A percentile compares a stretch with the other conserved stretches of the same genome.
Evolutionary conservation across 1,140 invertebrate species (phyloP).

Genomic region (Bicyclus anynana): DNA sequence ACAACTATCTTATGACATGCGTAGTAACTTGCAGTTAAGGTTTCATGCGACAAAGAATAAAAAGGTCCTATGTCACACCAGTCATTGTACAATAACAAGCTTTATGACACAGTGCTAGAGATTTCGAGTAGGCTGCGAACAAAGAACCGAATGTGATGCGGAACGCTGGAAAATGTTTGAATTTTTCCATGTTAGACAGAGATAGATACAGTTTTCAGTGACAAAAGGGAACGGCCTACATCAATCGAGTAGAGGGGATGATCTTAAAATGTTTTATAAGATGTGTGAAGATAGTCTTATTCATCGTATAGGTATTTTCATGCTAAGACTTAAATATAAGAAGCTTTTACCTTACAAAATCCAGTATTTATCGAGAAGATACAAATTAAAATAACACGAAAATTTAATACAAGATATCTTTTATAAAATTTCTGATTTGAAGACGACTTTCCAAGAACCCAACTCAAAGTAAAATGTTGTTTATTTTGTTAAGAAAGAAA

Average conservation of each 20-base stretch:
- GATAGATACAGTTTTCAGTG: slow-evolving; percentile 65
- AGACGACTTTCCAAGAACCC: slow-evolving; percentile 61
- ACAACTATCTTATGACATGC: slow-evolving; percentile 19
- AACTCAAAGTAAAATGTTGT: slow-evolving; percentile 70
- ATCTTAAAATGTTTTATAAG: slow-evolving; percentile 67
- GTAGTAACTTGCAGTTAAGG: slow-evolving; percentile 13
- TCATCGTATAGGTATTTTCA: slow-evolving; percentile 5
- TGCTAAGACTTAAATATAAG: not conserved
- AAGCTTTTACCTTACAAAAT: slow-evolving; percentile 1
- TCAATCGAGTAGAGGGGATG: slow-evolving; percentile 58
- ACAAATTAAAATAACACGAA: too few relatives aligned
- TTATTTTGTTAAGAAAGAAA: slow-evolving; percentile 74
- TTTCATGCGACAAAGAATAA: slow-evolving; percentile 14
- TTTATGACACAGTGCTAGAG: not conserved
- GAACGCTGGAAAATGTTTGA: slow-evolving; percentile 48
- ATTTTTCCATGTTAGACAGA: slow-evolving; percentile 65
- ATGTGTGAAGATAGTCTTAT: slow-evolving; percentile 29
- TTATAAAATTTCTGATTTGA: slow-evolving; percentile 62
- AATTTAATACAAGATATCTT: slow-evolving; percentile 56
- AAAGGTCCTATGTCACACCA: slow-evolving; percentile 14
- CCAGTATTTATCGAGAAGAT: too few relatives aligned
- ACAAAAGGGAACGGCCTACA: slow-evolving; percentile 70
- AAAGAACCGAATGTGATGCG: slow-evolving; percentile 42
- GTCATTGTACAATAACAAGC: slow-evolving; percentile 23
- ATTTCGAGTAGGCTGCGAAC: not conserved